A percentile compares a stretch with the other conserved stretches of the same genome.
These are phyloP conservation scores for Lepas anatifera DNA, from an alignment of 2,888 invertebrate species.

Conservation along the genomic window DNA sequence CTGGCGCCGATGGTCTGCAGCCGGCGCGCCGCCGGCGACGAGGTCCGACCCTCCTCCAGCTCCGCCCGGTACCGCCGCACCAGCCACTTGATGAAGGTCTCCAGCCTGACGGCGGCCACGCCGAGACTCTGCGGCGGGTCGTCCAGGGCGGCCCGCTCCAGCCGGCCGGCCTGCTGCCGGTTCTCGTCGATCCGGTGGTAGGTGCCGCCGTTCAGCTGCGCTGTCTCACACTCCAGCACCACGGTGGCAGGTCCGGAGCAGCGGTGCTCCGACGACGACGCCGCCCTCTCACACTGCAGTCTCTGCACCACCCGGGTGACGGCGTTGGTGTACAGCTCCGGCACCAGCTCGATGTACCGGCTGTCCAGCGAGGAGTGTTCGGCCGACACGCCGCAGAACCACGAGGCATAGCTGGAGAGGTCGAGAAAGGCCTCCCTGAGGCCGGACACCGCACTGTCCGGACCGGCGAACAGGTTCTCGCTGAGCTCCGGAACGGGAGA, in stretches of 20 bases:
- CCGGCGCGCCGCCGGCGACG: not conserved
- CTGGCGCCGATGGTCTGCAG: constrained; percentile 38
- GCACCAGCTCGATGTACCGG: constrained; percentile 47
- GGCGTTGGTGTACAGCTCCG: constrained; percentile 44
- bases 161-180: constrained; percentile 49
- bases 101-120: constrained; percentile 34
- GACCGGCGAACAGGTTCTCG: not conserved
- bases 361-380: constrained; percentile 55
- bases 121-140: constrained; percentile 41
- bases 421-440: not conserved
- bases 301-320: constrained; percentile 37
- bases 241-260: constrained; percentile 51
- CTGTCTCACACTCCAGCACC: constrained; percentile 45
- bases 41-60: not conserved
- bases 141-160: constrained; percentile 47
- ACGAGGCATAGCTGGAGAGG: constrained; percentile 19
- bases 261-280: constrained; percentile 36
- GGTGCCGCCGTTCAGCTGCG: constrained; percentile 45
- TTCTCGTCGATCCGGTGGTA: constrained; percentile 52
- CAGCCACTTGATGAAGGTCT: constrained; percentile 34
- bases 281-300: constrained; percentile 41
- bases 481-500: constrained; percentile 34
- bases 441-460: not conserved
- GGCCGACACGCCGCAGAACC: constrained; percentile 30
- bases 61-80: constrained; percentile 13